Conservation (phyloP, 2,797 vertebrate genomes). For the Phrynocephalus guinanensis region DNA sequence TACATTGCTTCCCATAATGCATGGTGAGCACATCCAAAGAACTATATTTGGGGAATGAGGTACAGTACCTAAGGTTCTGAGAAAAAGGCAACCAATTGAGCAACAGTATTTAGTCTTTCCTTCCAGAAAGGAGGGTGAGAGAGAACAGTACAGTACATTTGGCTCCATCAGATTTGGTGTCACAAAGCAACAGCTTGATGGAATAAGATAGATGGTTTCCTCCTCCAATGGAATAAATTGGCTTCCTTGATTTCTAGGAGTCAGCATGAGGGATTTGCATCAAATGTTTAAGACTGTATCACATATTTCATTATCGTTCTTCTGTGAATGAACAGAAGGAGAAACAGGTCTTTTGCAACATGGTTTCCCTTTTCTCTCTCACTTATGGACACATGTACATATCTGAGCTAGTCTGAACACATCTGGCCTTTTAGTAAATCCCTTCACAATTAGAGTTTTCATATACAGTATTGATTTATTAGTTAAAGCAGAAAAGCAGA, state of each 20-base stretch:
- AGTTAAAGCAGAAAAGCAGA: neutral
- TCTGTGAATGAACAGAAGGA: neutral
- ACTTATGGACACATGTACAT: neutral
- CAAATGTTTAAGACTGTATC: neutral
- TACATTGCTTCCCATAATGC: constrained; percentile 47
- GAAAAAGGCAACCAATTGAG: constrained; percentile 40
- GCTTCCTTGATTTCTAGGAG: neutral
- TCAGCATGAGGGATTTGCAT: neutral
- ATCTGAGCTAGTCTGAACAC: neutral
- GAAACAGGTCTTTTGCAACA: neutral
- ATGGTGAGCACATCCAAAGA: constrained; percentile 49
- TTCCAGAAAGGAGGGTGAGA: constrained; percentile 39
- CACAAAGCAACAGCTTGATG: constrained; percentile 31
- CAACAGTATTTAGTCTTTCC: constrained; percentile 49
- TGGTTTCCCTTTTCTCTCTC: neutral
- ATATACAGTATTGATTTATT: neutral
- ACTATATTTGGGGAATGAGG: constrained; percentile 51
- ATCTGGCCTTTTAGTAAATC: neutral
- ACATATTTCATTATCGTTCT: neutral
- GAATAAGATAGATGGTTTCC: neutral
- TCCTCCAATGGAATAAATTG: constrained; percentile 17
- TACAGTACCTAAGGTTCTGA: constrained; percentile 38
- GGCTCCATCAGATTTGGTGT: constrained; percentile 9
- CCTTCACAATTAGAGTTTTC: neutral
- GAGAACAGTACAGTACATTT: no score